Conservation (phyloP, 2,113 vertebrate genomes). For the Ranitomeya imitator region DNA sequence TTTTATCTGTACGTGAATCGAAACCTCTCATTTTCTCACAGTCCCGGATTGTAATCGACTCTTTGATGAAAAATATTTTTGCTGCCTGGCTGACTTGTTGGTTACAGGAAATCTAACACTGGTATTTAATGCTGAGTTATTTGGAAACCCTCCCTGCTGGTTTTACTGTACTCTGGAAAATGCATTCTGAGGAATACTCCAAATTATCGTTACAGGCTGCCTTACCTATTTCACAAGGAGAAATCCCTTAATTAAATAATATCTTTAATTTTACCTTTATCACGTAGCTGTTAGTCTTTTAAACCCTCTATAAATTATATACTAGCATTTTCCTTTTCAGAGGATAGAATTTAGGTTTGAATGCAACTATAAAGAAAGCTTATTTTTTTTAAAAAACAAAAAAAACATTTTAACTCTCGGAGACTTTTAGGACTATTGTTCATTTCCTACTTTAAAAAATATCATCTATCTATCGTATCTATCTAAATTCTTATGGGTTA, state of each 20-base stretch:
- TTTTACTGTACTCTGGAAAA: constrained; percentile 70
- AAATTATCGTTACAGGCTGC: constrained; percentile 69
- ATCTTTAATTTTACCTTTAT: constrained; percentile 56
- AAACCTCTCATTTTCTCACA: not conserved
- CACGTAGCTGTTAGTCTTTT: constrained; percentile 44
- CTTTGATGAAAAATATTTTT: constrained; percentile 61
- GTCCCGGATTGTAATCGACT: constrained; percentile 50
- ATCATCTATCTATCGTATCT: constrained; percentile 12
- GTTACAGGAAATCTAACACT: constrained; percentile 67
- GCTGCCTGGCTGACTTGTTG: constrained; percentile 59
- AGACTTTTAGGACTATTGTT: constrained; percentile 34
- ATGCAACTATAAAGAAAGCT: constrained; percentile 20
- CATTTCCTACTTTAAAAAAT: constrained; percentile 33
- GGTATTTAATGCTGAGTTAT: constrained; percentile 70
- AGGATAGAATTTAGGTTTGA: constrained; percentile 47
- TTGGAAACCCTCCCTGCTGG: constrained; percentile 75
- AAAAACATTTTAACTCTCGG: constrained; percentile 21
- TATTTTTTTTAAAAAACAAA: not conserved
- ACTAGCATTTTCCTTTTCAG: constrained; percentile 32
- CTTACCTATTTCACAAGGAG: constrained; percentile 61
- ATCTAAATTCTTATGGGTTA: not conserved
- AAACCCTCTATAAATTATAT: constrained; percentile 52
- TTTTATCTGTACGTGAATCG: not conserved
- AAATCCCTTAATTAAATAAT: constrained; percentile 63
- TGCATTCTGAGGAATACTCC: constrained; percentile 68